Conservation (phyloP, 2,113 vertebrate species). For the Origma solitaria region DNA sequence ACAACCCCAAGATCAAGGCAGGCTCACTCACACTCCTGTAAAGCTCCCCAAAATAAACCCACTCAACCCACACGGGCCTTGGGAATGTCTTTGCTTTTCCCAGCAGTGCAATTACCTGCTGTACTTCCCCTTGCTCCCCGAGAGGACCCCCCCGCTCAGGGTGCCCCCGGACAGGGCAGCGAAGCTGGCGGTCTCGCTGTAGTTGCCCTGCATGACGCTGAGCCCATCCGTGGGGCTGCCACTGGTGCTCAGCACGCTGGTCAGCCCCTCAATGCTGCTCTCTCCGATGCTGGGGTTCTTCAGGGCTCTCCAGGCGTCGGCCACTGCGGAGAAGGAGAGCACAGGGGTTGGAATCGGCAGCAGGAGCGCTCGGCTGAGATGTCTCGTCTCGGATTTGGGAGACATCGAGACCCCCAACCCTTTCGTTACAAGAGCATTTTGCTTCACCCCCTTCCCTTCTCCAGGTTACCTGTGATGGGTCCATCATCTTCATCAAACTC, state of each 20-base stretch:
- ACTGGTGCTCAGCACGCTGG: conserved; percentile 93
- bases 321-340: conserved; percentile 73
- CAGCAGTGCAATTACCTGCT: conserved; percentile 79
- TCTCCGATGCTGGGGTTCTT: conserved; percentile 97
- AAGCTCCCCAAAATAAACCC: neutral
- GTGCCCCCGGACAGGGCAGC: conserved; percentile 90
- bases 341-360: neutral
- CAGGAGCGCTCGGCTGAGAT: fast-evolving
- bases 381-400: neutral
- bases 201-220: conserved; percentile 84
- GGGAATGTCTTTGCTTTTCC: neutral
- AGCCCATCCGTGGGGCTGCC: conserved; percentile 87
- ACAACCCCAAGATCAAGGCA: neutral
- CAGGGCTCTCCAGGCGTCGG: conserved; percentile 94
- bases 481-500: conserved; percentile 98
- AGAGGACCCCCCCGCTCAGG: conserved; percentile 79
- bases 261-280: conserved; percentile 93
- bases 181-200: conserved; percentile 90
- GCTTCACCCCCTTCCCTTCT: neutral
- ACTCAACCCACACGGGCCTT: neutral
- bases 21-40: neutral
- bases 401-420: fast-evolving
- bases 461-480: conserved; percentile 90
- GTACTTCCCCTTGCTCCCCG: conserved; percentile 83
- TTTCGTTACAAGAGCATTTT: neutral